These are phyloP conservation scores for Uria lomvia DNA, from an alignment of 2,113 vertebrate species.

Conservation along the genomic window DNA sequence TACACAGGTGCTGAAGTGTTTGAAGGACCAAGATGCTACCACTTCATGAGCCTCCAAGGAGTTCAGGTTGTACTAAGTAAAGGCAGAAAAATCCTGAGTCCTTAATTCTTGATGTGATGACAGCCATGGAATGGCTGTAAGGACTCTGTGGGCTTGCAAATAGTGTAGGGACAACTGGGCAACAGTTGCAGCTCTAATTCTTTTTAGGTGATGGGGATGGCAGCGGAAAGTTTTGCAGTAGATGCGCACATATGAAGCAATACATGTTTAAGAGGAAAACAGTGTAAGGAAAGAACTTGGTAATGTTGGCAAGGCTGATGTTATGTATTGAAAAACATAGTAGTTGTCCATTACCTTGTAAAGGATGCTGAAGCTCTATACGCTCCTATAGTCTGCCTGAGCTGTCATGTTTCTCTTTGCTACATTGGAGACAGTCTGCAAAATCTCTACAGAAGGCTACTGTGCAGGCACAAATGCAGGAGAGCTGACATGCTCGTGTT, in stretches of 20 bases:
- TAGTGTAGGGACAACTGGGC: not conserved
- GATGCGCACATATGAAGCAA: fast-evolving
- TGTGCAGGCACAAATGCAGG: not conserved
- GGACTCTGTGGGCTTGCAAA: not conserved
- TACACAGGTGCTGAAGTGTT: not conserved
- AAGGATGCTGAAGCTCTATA: not conserved
- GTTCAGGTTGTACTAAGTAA: not conserved
- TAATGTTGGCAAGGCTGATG: not conserved
- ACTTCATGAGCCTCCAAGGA: not conserved
- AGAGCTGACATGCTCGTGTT: not conserved
- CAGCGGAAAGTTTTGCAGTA: not conserved
- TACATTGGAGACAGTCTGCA: not conserved
- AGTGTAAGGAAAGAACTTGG: not conserved
- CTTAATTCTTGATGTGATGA: not conserved
- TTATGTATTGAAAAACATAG: not conserved
- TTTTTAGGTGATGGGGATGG: not conserved
- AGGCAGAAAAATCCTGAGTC: not conserved
- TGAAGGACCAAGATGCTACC: not conserved
- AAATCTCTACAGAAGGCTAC: not conserved
- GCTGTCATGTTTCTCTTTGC: not conserved
- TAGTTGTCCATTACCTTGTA: not conserved
- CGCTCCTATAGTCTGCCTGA: fast-evolving
- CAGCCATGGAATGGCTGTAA: not conserved
- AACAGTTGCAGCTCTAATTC: not conserved
- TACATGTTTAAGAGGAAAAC: not conserved